These are phyloP conservation scores for Tyto alba DNA, from an alignment of 2,113 vertebrate species.

Conservation along the genomic window DNA sequence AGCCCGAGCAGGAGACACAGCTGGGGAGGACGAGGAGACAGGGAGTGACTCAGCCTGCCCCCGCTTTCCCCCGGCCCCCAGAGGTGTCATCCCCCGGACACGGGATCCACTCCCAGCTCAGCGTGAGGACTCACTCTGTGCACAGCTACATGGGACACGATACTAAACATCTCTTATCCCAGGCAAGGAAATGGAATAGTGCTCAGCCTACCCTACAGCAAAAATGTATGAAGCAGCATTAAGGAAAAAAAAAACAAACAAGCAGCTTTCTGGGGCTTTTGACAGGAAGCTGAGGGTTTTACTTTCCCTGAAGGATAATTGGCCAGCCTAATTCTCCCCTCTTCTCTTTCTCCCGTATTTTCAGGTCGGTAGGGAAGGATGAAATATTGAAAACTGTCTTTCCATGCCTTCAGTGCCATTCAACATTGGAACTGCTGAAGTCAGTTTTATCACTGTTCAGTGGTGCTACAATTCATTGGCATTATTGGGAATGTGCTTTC, in stretches of 20 bases:
- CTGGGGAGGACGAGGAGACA: slow-evolving; percentile 13
- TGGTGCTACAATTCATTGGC: background rate
- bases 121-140: background rate
- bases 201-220: slow-evolving; percentile 51
- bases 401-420: background rate
- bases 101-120: slow-evolving; percentile 57
- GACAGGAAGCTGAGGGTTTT: background rate
- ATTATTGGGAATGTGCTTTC: background rate
- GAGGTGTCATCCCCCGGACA: slow-evolving; percentile 27
- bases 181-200: slow-evolving; percentile 62
- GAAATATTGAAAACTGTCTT: slow-evolving; percentile 11
- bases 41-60: slow-evolving; percentile 37
- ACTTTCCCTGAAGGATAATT: background rate
- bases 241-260: slow-evolving; percentile 54
- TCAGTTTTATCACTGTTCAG: background rate
- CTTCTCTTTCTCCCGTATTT: slow-evolving; percentile 38
- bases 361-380: slow-evolving; percentile 3
- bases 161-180: slow-evolving; percentile 47
- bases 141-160: slow-evolving; percentile 49
- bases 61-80: background rate
- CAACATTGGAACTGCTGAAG: background rate
- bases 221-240: slow-evolving; percentile 70
- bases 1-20: slow-evolving; percentile 26
- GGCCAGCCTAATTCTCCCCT: background rate
- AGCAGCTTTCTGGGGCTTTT: slow-evolving; percentile 62